Percentiles rank a stretch among this genome's conserved stretches.
Conservation (phyloP, 2,113 vertebrate genomes). For the Tupaia chinensis region DNA sequence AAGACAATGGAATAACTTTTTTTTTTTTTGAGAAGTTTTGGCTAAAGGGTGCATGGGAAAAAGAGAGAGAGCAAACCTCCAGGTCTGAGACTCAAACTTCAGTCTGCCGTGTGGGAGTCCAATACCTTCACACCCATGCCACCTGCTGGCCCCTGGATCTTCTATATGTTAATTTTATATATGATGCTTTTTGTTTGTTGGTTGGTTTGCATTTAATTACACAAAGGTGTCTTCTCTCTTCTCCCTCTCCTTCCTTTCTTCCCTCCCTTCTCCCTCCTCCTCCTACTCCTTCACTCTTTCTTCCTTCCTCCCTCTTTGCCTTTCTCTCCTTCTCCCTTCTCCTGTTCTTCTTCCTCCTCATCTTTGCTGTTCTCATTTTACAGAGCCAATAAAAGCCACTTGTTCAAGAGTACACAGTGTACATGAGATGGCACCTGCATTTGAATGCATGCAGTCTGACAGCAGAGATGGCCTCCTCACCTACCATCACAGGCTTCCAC, state of each 20-base stretch:
- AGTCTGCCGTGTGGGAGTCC: too few relatives aligned
- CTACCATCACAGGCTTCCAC: background rate
- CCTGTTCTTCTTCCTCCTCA: background rate
- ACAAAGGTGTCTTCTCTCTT: background rate
- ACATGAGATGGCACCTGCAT: background rate
- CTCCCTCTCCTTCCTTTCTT: background rate
- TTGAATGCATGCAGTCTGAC: background rate
- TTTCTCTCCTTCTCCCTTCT: background rate
- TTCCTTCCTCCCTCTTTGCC: background rate
- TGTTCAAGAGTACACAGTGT: background rate
- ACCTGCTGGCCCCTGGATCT: too few relatives aligned
- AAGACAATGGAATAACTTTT: too few relatives aligned
- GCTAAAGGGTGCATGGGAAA: too few relatives aligned
- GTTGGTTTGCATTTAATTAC: background rate
- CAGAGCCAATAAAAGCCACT: background rate
- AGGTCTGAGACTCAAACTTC: too few relatives aligned
- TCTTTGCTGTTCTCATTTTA: background rate
- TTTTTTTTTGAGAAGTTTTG: too few relatives aligned
- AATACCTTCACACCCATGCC: too few relatives aligned
- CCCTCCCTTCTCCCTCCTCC: fast-evolving
- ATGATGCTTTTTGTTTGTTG: background rate
- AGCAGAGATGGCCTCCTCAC: background rate
- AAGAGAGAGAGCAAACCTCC: too few relatives aligned
- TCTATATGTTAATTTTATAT: background rate
- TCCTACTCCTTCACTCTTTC: fast-evolving